These are phyloP conservation scores for Babylonia areolata DNA, from an alignment of 1,140 invertebrate species.

Conservation along the genomic window DNA sequence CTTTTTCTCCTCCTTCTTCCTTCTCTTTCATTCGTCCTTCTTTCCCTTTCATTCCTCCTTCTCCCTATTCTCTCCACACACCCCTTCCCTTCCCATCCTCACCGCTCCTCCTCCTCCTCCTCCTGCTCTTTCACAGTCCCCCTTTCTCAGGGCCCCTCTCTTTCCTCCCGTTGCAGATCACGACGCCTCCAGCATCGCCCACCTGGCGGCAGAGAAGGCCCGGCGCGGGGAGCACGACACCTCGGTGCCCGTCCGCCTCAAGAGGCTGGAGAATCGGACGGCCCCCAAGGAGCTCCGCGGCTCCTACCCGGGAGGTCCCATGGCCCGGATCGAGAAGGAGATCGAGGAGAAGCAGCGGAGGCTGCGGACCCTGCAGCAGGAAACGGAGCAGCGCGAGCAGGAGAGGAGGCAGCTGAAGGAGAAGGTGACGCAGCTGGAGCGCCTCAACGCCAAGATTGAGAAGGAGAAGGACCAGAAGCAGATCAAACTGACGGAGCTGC, in stretches of 20 bases:
- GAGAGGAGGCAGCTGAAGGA: conserved; percentile 13
- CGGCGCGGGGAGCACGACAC: neutral
- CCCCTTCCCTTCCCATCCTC: too few relatives aligned
- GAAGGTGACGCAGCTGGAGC: conserved; percentile 6
- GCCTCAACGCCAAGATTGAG: conserved; percentile 12
- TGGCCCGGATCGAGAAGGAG: conserved; percentile 21
- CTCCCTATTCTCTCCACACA: too few relatives aligned
- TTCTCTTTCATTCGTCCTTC: too few relatives aligned
- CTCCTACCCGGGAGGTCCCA: neutral
- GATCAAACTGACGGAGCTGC: conserved; percentile 12
- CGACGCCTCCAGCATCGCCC: neutral
- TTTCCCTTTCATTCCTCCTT: too few relatives aligned
- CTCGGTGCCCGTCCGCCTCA: neutral
- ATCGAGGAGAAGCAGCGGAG: conserved; percentile 18
- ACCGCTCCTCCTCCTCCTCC: too few relatives aligned
- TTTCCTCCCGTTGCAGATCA: neutral
- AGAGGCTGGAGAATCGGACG: conserved; percentile 5
- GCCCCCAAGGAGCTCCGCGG: conserved; percentile 2
- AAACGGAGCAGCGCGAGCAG: conserved; percentile 19
- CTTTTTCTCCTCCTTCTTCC: too few relatives aligned
- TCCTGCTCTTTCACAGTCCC: neutral
- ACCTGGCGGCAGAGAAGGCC: conserved; percentile 2
- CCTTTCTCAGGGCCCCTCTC: neutral
- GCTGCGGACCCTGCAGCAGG: conserved; percentile 6
- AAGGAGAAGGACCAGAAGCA: conserved; percentile 22